Evolutionary conservation across 2,888 invertebrate genomes (phyloP).

Genomic region (Phytoseiulus persimilis): DNA sequence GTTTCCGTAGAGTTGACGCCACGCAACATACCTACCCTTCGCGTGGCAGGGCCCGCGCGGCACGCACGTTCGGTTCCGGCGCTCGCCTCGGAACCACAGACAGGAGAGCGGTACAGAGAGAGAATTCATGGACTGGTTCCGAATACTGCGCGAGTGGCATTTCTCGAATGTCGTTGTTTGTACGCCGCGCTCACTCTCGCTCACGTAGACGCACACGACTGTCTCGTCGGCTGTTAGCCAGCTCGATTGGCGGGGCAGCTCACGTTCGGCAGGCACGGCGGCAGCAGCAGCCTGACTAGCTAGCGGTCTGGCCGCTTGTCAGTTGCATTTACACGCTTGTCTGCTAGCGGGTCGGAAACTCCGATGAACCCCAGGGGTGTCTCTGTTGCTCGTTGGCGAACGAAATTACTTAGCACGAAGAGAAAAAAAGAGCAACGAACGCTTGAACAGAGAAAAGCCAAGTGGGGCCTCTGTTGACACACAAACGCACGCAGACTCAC

Average conservation of each 20-base stretch:
- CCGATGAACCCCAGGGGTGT: not conserved
- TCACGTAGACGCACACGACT: not conserved
- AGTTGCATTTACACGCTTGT: not conserved
- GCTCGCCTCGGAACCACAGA: not conserved
- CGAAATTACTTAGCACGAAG: not conserved
- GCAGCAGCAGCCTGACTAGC: not conserved
- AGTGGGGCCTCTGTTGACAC: constrained; percentile 5
- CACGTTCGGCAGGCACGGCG: not conserved
- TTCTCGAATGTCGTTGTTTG: not conserved
- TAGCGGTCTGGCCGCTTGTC: not conserved
- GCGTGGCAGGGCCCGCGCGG: not conserved
- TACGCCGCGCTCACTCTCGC: not conserved
- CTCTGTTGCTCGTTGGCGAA: not conserved
- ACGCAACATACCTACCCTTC: not conserved
- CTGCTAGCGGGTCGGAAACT: not conserved
- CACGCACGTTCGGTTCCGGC: not conserved
- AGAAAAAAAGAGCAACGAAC: not conserved
- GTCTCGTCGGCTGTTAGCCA: not conserved
- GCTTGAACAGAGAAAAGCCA: not conserved
- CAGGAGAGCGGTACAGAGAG: no score
- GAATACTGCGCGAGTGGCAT: not conserved
- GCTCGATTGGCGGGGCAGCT: not conserved
- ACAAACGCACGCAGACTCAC: not conserved
- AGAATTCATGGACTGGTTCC: no score
- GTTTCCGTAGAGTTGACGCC: not conserved